Conservation (phyloP, 2,797 vertebrate species). For the Centroberyx gerrardi region DNA sequence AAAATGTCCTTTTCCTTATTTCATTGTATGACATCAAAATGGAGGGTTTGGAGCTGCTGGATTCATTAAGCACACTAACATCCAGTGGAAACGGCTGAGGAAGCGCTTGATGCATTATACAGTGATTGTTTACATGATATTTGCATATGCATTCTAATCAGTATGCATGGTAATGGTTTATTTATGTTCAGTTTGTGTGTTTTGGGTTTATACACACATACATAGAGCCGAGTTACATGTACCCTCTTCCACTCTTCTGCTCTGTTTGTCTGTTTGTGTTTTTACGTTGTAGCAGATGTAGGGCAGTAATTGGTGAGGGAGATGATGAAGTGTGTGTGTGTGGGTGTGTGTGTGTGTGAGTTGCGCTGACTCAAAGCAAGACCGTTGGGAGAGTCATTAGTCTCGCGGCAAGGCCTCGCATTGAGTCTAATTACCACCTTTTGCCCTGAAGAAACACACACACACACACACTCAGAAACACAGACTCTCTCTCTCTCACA, state of each 20-base stretch:
- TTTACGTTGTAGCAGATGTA: constrained; percentile 52
- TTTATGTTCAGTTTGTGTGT: constrained; percentile 42
- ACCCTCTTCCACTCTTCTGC: neutral
- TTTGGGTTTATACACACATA: constrained; percentile 4
- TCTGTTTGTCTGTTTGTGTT: constrained; percentile 16
- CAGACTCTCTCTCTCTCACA: constrained; percentile 27
- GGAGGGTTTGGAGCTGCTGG: neutral
- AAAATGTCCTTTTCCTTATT: neutral
- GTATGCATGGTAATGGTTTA: constrained; percentile 14
- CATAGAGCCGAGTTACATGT: constrained; percentile 1
- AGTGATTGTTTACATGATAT: constrained; percentile 22
- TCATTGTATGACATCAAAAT: neutral
- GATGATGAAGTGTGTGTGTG: constrained; percentile 30
- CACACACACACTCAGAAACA: constrained; percentile 36
- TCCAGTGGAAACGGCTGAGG: constrained; percentile 1
- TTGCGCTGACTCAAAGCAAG: constrained; percentile 47
- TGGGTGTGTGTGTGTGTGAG: constrained; percentile 36
- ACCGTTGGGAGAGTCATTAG: constrained; percentile 70
- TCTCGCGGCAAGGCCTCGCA: constrained; percentile 50
- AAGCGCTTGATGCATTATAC: constrained; percentile 8
- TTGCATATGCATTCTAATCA: constrained; percentile 26
- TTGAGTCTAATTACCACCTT: constrained; percentile 72
- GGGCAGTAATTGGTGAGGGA: constrained; percentile 55
- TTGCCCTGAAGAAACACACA: constrained; percentile 60
- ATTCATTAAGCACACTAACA: neutral